phyloP scores from a whole-genome alignment of 2,113 vertebrate species.

The Ceuthmochares aereus region DNA sequence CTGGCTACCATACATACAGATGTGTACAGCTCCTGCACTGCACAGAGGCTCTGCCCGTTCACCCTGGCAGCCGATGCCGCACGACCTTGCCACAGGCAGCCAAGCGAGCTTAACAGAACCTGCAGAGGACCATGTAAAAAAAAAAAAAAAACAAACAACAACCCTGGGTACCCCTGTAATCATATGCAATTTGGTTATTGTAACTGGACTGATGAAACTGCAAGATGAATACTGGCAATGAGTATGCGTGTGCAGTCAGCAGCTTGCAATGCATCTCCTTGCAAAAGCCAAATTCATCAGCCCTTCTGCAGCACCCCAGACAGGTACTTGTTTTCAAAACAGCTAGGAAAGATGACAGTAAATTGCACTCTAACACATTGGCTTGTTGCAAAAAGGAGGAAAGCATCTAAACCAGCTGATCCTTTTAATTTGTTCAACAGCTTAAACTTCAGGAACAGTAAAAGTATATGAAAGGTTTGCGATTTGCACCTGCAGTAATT shows the following conservation, averaged over 20 bases:
- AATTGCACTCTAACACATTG: neutral
- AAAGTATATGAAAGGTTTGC: neutral
- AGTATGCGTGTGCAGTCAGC: too few relatives aligned
- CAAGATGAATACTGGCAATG: neutral
- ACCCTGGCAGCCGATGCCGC: fast-evolving
- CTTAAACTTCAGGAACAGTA: neutral
- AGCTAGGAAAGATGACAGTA: neutral
- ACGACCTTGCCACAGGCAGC: fast-evolving
- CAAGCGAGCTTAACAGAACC: neutral
- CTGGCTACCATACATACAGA: neutral
- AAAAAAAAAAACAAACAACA: too few relatives aligned
- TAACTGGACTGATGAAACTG: neutral
- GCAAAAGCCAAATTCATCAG: neutral
- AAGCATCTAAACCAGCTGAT: neutral
- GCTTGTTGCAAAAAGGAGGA: neutral
- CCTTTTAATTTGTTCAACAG: neutral
- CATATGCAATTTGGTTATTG: too few relatives aligned
- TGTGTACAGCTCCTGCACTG: fast-evolving
- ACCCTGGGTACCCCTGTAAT: neutral
- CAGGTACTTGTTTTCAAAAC: neutral
- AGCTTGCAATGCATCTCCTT: neutral
- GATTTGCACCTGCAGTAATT: neutral
- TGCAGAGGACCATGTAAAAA: neutral
- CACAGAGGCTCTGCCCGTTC: neutral
- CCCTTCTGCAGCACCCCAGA: neutral